Percentiles rank a stretch among this genome's conserved stretches.
These are phyloP conservation scores for Thripadectes ignobilis DNA, from an alignment of 2,797 vertebrate species.

Conservation along the genomic window DNA sequence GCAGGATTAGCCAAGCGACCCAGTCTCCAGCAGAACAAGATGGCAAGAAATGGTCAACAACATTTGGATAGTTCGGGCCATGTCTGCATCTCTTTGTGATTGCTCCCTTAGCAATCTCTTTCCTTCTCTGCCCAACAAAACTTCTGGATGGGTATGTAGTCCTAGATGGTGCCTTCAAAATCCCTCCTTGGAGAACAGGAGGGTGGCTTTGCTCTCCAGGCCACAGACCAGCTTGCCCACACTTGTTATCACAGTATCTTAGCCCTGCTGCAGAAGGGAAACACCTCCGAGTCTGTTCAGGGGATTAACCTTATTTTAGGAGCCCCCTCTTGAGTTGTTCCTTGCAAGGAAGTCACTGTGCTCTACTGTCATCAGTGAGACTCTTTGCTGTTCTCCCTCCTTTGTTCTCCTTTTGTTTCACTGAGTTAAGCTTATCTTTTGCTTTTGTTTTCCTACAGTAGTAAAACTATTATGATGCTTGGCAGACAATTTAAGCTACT, in stretches of 20 bases:
- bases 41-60: not conserved
- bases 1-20: not conserved
- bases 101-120: not conserved
- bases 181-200: not conserved
- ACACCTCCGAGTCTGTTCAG: not conserved
- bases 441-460: constrained; percentile 73
- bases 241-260: not conserved
- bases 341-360: constrained; percentile 33
- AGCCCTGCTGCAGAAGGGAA: not conserved
- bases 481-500: constrained; percentile 71
- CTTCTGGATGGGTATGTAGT: not conserved
- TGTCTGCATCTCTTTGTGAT: not conserved
- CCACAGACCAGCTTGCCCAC: not conserved
- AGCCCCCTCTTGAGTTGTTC: constrained; percentile 23
- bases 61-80: not conserved
- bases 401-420: constrained; percentile 68
- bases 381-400: not conserved
- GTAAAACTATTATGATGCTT: constrained; percentile 69
- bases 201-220: not conserved
- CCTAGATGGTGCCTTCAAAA: not conserved
- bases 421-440: constrained; percentile 66
- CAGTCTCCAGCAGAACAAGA: not conserved
- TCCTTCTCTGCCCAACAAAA: not conserved
- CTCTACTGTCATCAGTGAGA: constrained; percentile 10
- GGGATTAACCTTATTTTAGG: constrained; percentile 36